A percentile compares a stretch with the other conserved stretches of the same genome.
These are phyloP conservation scores for Watsonalla cultraria DNA, from an alignment of 2,888 invertebrate genomes.

Conservation along the genomic window DNA sequence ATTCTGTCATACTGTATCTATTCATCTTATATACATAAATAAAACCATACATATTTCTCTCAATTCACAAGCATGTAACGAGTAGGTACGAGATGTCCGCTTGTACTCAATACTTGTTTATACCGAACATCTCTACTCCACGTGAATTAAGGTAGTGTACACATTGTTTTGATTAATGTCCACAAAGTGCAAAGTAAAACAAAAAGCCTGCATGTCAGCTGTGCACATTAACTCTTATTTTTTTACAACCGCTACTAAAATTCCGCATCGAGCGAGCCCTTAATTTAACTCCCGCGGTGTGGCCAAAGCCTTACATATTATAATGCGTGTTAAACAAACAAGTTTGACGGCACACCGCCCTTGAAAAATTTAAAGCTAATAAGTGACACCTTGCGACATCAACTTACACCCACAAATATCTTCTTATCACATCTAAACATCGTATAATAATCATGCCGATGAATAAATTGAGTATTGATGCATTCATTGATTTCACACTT, in stretches of 20 bases:
- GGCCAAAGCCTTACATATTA: constrained; percentile 28
- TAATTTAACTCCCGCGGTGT: constrained; percentile 17
- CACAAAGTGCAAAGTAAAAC: not conserved
- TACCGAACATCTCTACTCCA: not conserved
- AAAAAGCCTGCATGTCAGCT: not conserved
- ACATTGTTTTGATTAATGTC: not conserved
- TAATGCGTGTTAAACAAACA: constrained; percentile 43
- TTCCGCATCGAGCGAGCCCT: not conserved
- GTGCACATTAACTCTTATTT: not conserved
- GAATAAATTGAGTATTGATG: constrained; percentile 31
- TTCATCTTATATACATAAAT: not conserved
- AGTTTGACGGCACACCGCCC: constrained; percentile 55
- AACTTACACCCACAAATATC: constrained; percentile 56
- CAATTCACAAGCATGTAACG: constrained; percentile 1
- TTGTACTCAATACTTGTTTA: not conserved
- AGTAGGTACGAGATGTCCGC: not conserved
- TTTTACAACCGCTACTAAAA: not conserved
- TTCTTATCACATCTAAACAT: constrained; percentile 50
- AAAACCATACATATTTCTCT: not conserved
- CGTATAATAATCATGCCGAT: constrained; percentile 46
- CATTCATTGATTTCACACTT: constrained; percentile 32
- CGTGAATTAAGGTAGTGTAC: not conserved
- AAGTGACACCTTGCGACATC: constrained; percentile 58
- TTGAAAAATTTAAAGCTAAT: constrained; percentile 48
- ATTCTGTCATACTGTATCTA: not conserved